A percentile compares a stretch with the other conserved stretches of the same genome.
These are phyloP conservation scores for Operophtera brumata DNA, from an alignment of 2,888 invertebrate genomes.

Conservation along the genomic window DNA sequence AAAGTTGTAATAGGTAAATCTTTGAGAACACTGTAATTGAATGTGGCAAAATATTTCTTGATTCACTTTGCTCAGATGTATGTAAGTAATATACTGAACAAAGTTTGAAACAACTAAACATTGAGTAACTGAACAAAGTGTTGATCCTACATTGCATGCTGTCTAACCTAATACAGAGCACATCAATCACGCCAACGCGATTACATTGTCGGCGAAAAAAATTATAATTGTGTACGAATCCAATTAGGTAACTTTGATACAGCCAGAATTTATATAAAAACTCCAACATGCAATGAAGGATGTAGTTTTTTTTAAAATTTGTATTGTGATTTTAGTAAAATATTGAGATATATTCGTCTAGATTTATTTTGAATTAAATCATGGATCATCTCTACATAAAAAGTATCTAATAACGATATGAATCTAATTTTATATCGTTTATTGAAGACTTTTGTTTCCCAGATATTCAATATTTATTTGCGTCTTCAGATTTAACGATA, in stretches of 20 bases:
- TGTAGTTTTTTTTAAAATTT: not conserved
- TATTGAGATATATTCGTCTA: not conserved
- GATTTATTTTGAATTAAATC: not conserved
- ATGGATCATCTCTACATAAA: no score
- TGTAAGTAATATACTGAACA: not conserved
- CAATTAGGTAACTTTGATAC: conserved; percentile 20
- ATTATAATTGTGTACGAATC: conserved; percentile 8
- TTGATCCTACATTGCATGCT: conserved; percentile 35
- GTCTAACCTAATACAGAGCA: conserved; percentile 28
- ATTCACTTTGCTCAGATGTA: conserved; percentile 10
- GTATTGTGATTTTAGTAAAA: not conserved
- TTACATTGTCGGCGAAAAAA: conserved; percentile 15
- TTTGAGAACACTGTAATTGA: conserved; percentile 10
- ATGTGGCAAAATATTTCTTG: conserved; percentile 24
- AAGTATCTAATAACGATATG: not conserved
- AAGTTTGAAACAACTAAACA: conserved; percentile 7
- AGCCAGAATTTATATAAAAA: conserved; percentile 3
- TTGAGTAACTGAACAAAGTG: conserved; percentile 13
- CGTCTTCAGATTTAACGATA: not conserved
- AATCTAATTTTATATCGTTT: no score
- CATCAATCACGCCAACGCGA: conserved; percentile 36
- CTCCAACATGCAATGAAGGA: conserved; percentile 17
- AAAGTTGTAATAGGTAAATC: not conserved
- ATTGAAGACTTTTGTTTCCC: no score
- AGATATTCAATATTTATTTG: no score